Evolutionary conservation across 2,113 vertebrate species (phyloP).

Genomic region (Lophochroa leadbeateri): DNA sequence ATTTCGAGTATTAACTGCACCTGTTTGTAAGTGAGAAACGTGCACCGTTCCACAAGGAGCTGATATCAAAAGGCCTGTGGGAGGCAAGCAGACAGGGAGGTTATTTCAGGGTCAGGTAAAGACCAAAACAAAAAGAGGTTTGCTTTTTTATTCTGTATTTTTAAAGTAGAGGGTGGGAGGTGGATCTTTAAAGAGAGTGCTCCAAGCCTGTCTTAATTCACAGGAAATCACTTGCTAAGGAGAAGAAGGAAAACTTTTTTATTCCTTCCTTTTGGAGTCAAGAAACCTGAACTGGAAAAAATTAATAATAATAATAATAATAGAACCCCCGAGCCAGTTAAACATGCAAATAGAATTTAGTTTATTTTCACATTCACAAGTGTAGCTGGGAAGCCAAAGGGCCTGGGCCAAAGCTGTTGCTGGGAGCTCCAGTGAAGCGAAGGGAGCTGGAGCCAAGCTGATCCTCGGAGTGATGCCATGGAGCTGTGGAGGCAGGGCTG

Average conservation of each 20-base stretch:
- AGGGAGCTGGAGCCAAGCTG: constrained; percentile 39
- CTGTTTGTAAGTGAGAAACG: constrained; percentile 56
- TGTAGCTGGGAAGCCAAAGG: constrained; percentile 41
- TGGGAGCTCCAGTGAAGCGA: constrained; percentile 43
- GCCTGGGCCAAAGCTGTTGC: constrained; percentile 47
- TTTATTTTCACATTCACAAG: constrained; percentile 45
- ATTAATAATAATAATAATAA: background rate
- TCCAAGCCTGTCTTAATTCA: constrained; percentile 62
- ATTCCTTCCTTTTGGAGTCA: constrained; percentile 14
- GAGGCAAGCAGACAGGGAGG: constrained; percentile 53
- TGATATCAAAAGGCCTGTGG: constrained; percentile 64
- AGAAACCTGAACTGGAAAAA: background rate
- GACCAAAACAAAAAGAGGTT: constrained; percentile 51
- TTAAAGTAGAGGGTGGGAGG: constrained; percentile 38
- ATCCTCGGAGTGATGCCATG: constrained; percentile 42
- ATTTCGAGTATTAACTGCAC: constrained; percentile 58
- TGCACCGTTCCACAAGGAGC: constrained; percentile 36
- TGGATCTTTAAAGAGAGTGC: constrained; percentile 50
- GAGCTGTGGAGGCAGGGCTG: background rate
- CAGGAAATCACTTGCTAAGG: constrained; percentile 65
- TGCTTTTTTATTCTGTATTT: constrained; percentile 26
- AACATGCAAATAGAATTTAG: constrained; percentile 58
- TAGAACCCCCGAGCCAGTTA: constrained; percentile 37
- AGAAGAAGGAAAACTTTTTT: constrained; percentile 31
- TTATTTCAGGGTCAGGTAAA: constrained; percentile 66